A percentile compares a stretch with the other conserved stretches of the same genome.
Conservation (phyloP, 2,797 vertebrate species). For the Syncerus caffer region DNA sequence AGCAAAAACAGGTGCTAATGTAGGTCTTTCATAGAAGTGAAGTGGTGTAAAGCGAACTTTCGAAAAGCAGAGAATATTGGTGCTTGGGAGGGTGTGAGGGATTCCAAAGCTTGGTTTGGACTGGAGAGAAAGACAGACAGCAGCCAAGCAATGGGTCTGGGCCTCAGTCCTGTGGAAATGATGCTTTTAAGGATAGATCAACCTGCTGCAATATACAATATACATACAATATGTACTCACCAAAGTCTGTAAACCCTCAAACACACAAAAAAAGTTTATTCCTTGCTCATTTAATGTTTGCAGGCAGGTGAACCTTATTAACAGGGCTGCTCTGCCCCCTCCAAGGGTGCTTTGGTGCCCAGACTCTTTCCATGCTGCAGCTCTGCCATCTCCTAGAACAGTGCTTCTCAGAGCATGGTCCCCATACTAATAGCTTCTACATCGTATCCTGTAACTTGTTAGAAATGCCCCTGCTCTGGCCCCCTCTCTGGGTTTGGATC, state of each 20-base stretch:
- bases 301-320: neutral
- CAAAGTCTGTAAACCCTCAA: neutral
- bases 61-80: neutral
- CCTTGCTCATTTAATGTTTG: neutral
- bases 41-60: neutral
- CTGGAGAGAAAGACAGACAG: neutral
- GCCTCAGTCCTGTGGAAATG: neutral
- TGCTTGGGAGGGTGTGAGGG: neutral
- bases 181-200: neutral
- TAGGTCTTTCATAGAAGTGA: neutral
- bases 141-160: neutral
- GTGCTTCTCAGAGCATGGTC: neutral
- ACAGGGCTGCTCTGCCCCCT: neutral
- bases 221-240: neutral
- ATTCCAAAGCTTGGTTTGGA: neutral
- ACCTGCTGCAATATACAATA: neutral
- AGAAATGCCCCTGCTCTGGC: neutral
- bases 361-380: neutral
- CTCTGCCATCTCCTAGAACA: neutral
- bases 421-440: neutral
- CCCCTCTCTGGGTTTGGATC: neutral
- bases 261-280: neutral
- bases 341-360: neutral
- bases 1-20: neutral
- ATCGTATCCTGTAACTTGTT: neutral